A percentile compares a stretch with the other conserved stretches of the same genome.
Conservation (phyloP, 2,797 vertebrate genomes). For the Manis crassicaudata region DNA sequence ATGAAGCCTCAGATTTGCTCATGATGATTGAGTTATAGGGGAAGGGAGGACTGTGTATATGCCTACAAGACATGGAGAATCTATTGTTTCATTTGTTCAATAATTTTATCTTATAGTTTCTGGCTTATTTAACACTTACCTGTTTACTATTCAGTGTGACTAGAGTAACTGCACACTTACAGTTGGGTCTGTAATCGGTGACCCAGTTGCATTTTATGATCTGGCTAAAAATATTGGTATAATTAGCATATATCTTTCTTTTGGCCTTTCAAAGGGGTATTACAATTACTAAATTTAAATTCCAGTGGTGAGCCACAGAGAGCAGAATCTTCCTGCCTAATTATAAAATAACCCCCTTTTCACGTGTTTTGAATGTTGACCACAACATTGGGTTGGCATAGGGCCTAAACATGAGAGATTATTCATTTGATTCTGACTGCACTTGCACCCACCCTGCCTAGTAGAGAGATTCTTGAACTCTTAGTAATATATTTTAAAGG, state of each 20-base stretch:
- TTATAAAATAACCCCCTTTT: slow-evolving; percentile 71
- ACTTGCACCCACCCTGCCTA: neutral
- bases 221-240: slow-evolving; percentile 65
- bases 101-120: neutral
- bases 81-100: neutral
- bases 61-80: neutral
- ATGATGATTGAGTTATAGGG: neutral
- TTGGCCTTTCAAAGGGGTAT: slow-evolving; percentile 68
- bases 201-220: slow-evolving; percentile 53
- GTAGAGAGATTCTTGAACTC: neutral
- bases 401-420: neutral
- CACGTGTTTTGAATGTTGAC: slow-evolving; percentile 51
- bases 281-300: slow-evolving; percentile 77
- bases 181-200: slow-evolving; percentile 33
- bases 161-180: neutral
- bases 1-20: neutral
- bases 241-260: slow-evolving; percentile 72
- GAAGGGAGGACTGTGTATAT: neutral
- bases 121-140: neutral
- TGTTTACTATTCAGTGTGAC: neutral
- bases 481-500: neutral
- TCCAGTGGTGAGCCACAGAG: slow-evolving; percentile 67
- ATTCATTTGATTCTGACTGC: neutral
- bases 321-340: slow-evolving; percentile 63
- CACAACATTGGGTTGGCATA: slow-evolving; percentile 23